Base-by-base conservation (phyloP, 2,888 invertebrate genomes). In the Anaspis maculata region DNA sequence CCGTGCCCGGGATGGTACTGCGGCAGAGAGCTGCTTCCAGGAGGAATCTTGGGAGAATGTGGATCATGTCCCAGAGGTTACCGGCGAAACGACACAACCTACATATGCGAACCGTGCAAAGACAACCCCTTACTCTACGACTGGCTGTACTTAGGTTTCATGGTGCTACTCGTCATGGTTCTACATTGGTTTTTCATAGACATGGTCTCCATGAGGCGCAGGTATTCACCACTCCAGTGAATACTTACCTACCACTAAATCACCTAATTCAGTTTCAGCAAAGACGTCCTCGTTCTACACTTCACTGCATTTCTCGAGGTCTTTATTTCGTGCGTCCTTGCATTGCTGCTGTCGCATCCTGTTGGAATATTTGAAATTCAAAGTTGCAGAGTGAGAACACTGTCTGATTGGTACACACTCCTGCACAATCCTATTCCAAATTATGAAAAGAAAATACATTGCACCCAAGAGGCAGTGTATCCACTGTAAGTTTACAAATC, bases 391-490 rank as follows among this genome's bases (percentile, higher is more conserved):
- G 84, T 88, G 0, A 73, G 76, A 34, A 77, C 78, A 22, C 68
- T 97, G 13, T 83, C 91, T 0, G 97, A 98, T 67, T 98, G 96
- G 96, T 98, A 98, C 61, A 94, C 96, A 0, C 66, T 96, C 46
- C 74, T 97, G 40, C 79, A 92, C 56, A 98, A 98, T 68, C 97
- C 97, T 3, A 82, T 79, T 46, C 91, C 94, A 0, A 86, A 92
- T 64, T 96, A 92, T 66, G 84, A 85, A 36, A 77, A 79, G 41
- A 83, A 83, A 11, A 64, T 96, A 32, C 83, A 92, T 65, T 98
- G 97, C 64, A 94, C 96, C 0, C 94, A 97, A 58, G 97, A 98
- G 68, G 92, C 95, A 34, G 95, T 96, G 0, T 97, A 92, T 71
- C 97, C 97, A 25, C 68, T 97, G 90, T 96, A 74, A 77, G 83